Base-by-base conservation (phyloP, 35 echinoderm and acorn worm species). In the Chiridota heheva region DNA sequence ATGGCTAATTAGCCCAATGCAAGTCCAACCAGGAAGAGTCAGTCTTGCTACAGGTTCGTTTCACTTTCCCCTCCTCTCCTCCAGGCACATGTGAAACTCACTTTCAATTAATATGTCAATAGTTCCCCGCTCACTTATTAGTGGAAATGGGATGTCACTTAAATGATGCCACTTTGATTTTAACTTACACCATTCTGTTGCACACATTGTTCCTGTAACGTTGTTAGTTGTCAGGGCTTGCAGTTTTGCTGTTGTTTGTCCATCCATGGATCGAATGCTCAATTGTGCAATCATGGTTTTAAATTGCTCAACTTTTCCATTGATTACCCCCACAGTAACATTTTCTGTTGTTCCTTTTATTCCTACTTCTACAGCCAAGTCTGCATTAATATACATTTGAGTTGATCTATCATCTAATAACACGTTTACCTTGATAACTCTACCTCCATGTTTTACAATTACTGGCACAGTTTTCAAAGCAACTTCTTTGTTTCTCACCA, bases 211-310 rank as follows among this genome's bases (percentile, higher is more conserved):
- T 26, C 80, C 80, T 55, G 63, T 83, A 4, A 83, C 63, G 6
- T 58, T 70, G 30, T 70, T 70, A 13, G 80, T 83, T 53, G 64
- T 58, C n/a, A 73, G 24, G 26, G 81, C 81, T 18, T 73, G 10
- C 17, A 84, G 20, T 45, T 60, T 71, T 30, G 60, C 57, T 2
- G 25, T 73, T 3, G 73, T 77, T 20, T 73, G 58, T 72, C 64
- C 64, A 72, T 84, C 67, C 32, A 84, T 57, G 3, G 28, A 40
- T 59, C 30, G 4, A 5, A 60, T 5, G 40, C 47, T 34, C 8
- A 84, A 15, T 28, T 84, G n/a, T 13, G 72, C 81, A 40, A 67
- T 64, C 81, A 72, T 84, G 20, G 81, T 84, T 32, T 72, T 30
- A 41, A 72, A 58, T 73, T 42, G 37, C 41, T 70, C 64, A 5